Evolutionary conservation across 1,140 invertebrate species (phyloP), one percentile per base, ranked within the genome.

Genomic region (Trichonephila inaurata): DNA sequence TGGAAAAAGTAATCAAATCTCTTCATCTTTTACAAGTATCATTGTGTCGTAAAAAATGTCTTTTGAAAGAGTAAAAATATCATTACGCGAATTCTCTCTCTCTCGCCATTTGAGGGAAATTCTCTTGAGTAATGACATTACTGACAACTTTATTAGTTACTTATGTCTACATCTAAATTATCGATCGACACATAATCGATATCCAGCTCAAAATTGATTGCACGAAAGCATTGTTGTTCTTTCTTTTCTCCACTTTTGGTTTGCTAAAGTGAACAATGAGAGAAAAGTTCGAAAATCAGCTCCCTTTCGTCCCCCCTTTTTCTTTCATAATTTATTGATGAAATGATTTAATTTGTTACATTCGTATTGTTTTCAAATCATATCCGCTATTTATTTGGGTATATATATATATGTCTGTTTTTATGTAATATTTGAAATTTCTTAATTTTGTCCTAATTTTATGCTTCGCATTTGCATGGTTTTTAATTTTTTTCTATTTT

Each of bases 91-190:
- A 72, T n/a, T 85, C n/a, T n/a, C n/a, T n/a, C n/a, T n/a, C n/a
- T n/a, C n/a, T n/a, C 24, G 24, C 82, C 51, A 44, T 18, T 58
- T 58, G 21, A 58, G 21, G 58, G 19, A 60, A 58, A 85, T 51
- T 85, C 82, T 58, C 85, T 33, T 61, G 61, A 64, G 61, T 87
- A 87, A 87, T 87, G 81, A 87, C 14, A 87, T 61, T 40, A 24
- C 58, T 62, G 85, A 87, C 61, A 58, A 18, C 85, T 87, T 87
- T 87, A 87, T 87, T 87, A 87, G 85, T 87, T 62, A 62, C 85
- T 64, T 64, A 33, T 62, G 85, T 87, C 61, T 19, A 61, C 51
- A 83, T 87, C 85, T 64, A 64, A 62, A 62, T 64, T n/a, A 87
- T 87, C 58, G 85, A 87, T 87, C 85, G 81, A 58, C 40, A 83